These are phyloP conservation scores for Pediacus dermestoides DNA, from an alignment of 2,888 invertebrate genomes.

Conservation along the genomic window DNA sequence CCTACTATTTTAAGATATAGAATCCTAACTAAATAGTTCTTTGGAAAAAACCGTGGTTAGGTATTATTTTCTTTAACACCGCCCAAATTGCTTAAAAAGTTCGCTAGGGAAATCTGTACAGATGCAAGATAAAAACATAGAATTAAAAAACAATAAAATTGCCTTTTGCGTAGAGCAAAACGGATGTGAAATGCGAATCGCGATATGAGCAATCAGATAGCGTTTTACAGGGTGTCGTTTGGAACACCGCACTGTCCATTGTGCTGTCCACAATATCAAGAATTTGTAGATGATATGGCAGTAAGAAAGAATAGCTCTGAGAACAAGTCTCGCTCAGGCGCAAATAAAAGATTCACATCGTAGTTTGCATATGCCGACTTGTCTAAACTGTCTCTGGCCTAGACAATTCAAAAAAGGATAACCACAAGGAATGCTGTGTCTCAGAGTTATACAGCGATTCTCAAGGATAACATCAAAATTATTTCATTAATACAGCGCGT, in stretches of 20 bases:
- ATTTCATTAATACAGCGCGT: too few relatives aligned
- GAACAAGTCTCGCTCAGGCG: constrained; percentile 41
- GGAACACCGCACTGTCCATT: constrained; percentile 48
- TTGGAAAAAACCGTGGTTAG: too few relatives aligned
- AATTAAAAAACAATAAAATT: constrained; percentile 21
- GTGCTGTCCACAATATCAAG: constrained; percentile 47
- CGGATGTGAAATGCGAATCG: constrained; percentile 39
- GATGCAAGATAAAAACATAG: too few relatives aligned
- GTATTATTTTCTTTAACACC: too few relatives aligned
- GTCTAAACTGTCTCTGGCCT: constrained; percentile 27
- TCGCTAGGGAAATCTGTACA: too few relatives aligned
- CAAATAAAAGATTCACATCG: constrained; percentile 37
- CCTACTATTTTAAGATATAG: too few relatives aligned
- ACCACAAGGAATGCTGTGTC: constrained; percentile 21
- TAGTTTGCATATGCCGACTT: constrained; percentile 38
- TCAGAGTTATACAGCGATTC: constrained; percentile 14
- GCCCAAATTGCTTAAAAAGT: too few relatives aligned
- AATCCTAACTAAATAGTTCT: too few relatives aligned
- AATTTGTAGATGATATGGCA: constrained; percentile 46
- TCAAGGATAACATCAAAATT: constrained; percentile 25
- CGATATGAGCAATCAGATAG: constrained; percentile 47
- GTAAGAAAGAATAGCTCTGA: constrained; percentile 43
- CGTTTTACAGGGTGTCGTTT: constrained; percentile 46
- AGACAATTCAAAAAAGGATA: constrained; percentile 16
- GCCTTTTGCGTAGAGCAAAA: constrained; percentile 21